phyloP scores from a whole-genome alignment of 2,888 invertebrate species.

The Spisula solida region DNA sequence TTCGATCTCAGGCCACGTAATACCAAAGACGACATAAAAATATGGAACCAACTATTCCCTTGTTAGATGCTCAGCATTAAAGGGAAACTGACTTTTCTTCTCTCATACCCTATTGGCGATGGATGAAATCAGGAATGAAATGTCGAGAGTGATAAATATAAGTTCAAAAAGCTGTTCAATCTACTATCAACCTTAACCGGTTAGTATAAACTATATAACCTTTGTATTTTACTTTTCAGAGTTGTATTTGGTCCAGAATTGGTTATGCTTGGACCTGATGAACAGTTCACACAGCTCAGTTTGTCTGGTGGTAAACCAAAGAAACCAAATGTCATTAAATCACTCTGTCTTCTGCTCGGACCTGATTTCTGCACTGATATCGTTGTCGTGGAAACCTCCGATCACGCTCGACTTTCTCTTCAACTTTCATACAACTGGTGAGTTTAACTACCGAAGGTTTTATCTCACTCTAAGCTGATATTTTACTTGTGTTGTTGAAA shows the following conservation, averaged over 20 bases:
- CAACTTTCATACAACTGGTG: conserved; percentile 89
- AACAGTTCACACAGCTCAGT: conserved; percentile 89
- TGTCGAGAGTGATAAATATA: no score
- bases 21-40: no score
- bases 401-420: conserved; percentile 88
- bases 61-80: no score
- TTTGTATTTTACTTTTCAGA: conserved; percentile 79
- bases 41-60: no score
- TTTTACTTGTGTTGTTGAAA: no score
- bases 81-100: no score
- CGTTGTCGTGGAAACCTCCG: conserved; percentile 89
- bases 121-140: no score
- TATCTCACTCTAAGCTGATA: not conserved
- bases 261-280: conserved; percentile 89
- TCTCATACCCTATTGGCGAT: no score
- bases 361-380: conserved; percentile 89
- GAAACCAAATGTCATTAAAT: conserved; percentile 88
- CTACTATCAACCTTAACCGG: no score
- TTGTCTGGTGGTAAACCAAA: conserved; percentile 89
- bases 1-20: no score
- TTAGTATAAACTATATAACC: no score
- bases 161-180: no score
- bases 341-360: conserved; percentile 88
- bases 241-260: conserved; percentile 89
- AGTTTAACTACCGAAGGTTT: not conserved